Conservation (phyloP, 2,797 vertebrate species). For the Moxostoma hubbsi region DNA sequence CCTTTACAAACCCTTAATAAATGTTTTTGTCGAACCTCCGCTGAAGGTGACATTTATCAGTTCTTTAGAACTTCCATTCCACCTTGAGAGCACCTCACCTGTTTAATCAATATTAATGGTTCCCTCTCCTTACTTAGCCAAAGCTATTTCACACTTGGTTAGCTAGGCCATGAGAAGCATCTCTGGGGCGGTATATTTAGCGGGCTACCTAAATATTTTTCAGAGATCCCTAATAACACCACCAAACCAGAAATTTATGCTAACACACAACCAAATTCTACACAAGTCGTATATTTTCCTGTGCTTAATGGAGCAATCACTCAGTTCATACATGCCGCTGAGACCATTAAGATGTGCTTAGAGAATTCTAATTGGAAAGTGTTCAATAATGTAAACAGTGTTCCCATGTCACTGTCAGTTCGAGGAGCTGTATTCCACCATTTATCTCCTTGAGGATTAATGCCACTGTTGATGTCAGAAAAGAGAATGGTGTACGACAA, state of each 20-base stretch:
- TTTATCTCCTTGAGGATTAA: conserved; percentile 30
- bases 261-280: conserved; percentile 70
- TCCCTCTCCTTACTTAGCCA: conserved; percentile 81
- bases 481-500: not conserved
- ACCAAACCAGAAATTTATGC: conserved; percentile 69
- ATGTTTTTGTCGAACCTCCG: conserved; percentile 67
- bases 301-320: conserved; percentile 57
- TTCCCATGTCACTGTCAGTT: conserved; percentile 29
- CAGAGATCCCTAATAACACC: conserved; percentile 74
- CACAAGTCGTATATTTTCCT: conserved; percentile 69
- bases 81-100: conserved; percentile 81
- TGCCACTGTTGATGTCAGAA: conserved; percentile 13
- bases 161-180: conserved; percentile 78
- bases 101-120: conserved; percentile 87
- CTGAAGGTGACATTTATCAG: conserved; percentile 84
- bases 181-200: conserved; percentile 81
- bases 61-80: conserved; percentile 80
- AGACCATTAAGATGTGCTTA: conserved; percentile 44
- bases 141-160: conserved; percentile 89
- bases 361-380: conserved; percentile 72
- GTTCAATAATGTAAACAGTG: conserved; percentile 69
- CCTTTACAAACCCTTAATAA: conserved; percentile 61
- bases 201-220: conserved; percentile 81
- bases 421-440: conserved; percentile 7
- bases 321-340: conserved; percentile 47